Percentiles rank a stretch among this genome's conserved stretches.
phyloP scores from a whole-genome alignment of 1,140 invertebrate species.

The Galendromus occidentalis region DNA sequence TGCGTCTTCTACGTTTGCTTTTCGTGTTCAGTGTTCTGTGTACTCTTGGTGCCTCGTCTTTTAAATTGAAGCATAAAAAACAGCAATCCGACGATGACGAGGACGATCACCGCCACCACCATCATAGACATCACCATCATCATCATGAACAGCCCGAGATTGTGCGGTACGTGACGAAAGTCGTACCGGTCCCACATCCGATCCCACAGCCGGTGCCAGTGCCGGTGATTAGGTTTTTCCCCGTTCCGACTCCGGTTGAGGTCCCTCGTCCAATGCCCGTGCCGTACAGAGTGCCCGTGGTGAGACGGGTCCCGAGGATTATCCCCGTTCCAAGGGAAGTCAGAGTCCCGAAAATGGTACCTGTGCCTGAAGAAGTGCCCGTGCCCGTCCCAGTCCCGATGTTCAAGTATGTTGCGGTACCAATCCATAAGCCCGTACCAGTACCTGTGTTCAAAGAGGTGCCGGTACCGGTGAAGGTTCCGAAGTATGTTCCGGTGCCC shows the following conservation, averaged over 20 bases:
- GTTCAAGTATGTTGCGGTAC: slow-evolving; percentile 17
- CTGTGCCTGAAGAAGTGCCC: slow-evolving; percentile 19
- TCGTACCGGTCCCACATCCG: slow-evolving; percentile 23
- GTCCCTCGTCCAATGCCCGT: slow-evolving; percentile 23
- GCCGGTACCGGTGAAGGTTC: slow-evolving; percentile 21
- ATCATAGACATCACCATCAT: background rate
- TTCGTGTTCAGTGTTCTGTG: too few relatives aligned
- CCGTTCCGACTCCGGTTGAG: slow-evolving; percentile 22
- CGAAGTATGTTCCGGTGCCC: slow-evolving; percentile 23
- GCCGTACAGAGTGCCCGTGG: slow-evolving; percentile 19
- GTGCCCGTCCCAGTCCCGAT: slow-evolving; percentile 19
- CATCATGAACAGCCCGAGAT: background rate
- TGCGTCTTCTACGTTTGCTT: too few relatives aligned
- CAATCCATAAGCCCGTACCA: slow-evolving; percentile 19
- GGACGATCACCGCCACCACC: too few relatives aligned
- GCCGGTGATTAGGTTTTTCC: slow-evolving; percentile 21
- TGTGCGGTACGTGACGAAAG: slow-evolving; percentile 15
- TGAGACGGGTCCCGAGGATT: slow-evolving; percentile 19
- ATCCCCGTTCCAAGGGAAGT: slow-evolving; percentile 20
- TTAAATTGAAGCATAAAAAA: too few relatives aligned
- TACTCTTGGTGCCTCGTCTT: too few relatives aligned
- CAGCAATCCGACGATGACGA: too few relatives aligned
- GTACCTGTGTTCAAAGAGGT: slow-evolving; percentile 19
- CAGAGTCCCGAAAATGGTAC: slow-evolving; percentile 20
- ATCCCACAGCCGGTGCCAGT: slow-evolving; percentile 23